Evolutionary conservation across 2,797 vertebrate species (phyloP).

Genomic region (Danio albolineatus): DNA sequence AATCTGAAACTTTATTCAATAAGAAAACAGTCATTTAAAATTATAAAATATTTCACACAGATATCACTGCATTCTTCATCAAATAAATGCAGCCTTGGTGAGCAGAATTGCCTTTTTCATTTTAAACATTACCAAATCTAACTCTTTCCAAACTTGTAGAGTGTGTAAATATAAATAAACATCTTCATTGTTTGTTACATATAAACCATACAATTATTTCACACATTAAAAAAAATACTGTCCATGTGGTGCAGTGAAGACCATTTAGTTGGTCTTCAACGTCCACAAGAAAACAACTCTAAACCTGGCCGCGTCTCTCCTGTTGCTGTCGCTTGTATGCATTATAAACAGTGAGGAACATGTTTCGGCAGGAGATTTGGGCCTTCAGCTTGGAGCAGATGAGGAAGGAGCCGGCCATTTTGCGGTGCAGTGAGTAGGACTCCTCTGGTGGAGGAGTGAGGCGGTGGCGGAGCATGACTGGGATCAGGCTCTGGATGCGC

Average conservation of each 20-base stretch:
- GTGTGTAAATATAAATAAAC: not conserved
- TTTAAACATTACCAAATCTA: no score
- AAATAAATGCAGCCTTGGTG: no score
- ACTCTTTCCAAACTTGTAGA: no score
- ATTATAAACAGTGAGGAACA: conserved; percentile 84
- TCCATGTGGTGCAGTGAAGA: not conserved
- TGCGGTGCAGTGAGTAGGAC: conserved; percentile 90
- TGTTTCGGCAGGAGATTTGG: conserved; percentile 79
- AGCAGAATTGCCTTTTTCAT: no score
- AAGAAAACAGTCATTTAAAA: no score
- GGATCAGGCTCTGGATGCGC: conserved; percentile 85
- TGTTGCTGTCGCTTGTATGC: conserved; percentile 67
- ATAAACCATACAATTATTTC: not conserved
- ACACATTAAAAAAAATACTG: not conserved
- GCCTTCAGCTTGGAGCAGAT: conserved; percentile 89
- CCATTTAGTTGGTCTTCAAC: not conserved
- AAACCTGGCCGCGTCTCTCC: conserved; percentile 57
- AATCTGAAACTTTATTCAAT: no score
- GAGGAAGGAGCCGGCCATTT: conserved; percentile 93
- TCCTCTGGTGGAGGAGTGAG: conserved; percentile 90
- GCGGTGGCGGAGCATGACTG: conserved; percentile 86
- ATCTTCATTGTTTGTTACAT: not conserved
- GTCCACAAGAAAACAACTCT: conserved; percentile 22
- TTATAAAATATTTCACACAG: no score
- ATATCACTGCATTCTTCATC: no score